Conservation (phyloP, 2,797 vertebrate species). For the Cygnus olor region DNA sequence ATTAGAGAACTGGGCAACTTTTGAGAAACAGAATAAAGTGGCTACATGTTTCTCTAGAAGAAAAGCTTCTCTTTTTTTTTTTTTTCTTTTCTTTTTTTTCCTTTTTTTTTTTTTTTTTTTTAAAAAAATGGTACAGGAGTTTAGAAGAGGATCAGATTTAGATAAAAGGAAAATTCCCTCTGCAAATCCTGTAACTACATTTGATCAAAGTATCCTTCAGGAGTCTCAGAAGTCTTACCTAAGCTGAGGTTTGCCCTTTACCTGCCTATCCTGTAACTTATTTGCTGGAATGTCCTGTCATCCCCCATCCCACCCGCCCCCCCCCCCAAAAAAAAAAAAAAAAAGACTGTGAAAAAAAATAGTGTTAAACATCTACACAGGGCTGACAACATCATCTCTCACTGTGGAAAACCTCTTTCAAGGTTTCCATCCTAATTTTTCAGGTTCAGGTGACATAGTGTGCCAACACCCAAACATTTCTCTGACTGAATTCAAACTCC, state of each 20-base stretch:
- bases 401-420: neutral
- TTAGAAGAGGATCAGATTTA: neutral
- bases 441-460: neutral
- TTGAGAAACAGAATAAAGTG: conserved; percentile 5
- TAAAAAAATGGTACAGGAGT: neutral
- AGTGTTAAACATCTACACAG: neutral
- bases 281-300: neutral
- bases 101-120: neutral
- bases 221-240: neutral
- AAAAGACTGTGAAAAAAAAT: neutral
- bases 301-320: too few species aligned
- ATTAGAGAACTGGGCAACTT: neutral
- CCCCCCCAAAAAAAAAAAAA: neutral
- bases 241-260: neutral
- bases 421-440: conserved; percentile 3
- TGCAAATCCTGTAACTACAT: neutral
- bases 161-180: neutral
- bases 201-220: neutral
- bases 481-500: neutral
- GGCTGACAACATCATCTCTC: neutral
- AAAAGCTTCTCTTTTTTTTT: neutral
- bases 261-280: neutral
- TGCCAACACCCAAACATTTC: neutral
- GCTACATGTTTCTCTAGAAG: neutral
- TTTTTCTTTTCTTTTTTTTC: too few species aligned